Evolutionary conservation across 2,113 vertebrate species (phyloP).

Genomic region (Rana temporaria): DNA sequence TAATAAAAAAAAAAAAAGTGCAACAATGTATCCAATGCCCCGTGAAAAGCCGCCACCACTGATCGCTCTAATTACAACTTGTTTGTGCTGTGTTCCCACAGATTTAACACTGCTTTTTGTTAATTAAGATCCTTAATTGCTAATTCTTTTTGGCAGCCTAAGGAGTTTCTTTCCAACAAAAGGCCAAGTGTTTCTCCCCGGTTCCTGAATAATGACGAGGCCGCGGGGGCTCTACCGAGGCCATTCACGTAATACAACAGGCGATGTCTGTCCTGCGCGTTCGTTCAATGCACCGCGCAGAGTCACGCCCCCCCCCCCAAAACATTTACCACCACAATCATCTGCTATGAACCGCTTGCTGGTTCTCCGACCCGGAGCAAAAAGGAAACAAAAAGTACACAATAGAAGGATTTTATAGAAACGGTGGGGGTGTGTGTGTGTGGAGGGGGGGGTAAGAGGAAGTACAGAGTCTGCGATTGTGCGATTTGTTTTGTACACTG

Average conservation of each 20-base stretch:
- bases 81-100: conserved; percentile 26
- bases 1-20: neutral
- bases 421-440: too few relatives aligned
- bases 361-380: neutral
- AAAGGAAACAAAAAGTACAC: neutral
- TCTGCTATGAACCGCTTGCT: neutral
- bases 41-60: conserved; percentile 18
- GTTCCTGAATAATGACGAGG: neutral
- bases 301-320: neutral
- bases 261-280: neutral
- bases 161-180: conserved; percentile 23
- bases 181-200: neutral
- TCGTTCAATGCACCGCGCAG: neutral
- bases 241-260: neutral
- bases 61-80: conserved; percentile 37
- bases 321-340: neutral
- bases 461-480: neutral
- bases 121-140: conserved; percentile 51
- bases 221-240: neutral
- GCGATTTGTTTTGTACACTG: neutral
- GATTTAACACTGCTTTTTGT: conserved; percentile 48
- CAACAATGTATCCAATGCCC: neutral
- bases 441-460: neutral
- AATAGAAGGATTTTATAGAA: neutral
- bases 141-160: conserved; percentile 47